phyloP scores from a whole-genome alignment of 2,113 vertebrate species.

The Mesoclemmys tuberculata region DNA sequence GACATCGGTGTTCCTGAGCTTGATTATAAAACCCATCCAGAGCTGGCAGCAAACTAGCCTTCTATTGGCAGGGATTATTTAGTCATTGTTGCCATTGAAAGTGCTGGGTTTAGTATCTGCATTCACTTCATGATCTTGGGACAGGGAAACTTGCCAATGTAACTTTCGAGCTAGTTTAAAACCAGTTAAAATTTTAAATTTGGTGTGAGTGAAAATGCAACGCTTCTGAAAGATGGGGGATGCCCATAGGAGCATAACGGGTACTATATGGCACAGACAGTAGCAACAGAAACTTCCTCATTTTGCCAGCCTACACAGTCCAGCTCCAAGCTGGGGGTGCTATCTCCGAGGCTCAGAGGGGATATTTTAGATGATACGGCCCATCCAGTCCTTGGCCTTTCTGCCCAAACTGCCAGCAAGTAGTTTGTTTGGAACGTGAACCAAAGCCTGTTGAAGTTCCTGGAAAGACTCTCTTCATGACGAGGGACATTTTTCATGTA shows the following conservation, averaged over 20 bases:
- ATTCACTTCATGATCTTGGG: constrained; percentile 26
- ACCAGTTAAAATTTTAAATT: neutral
- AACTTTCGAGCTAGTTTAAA: constrained; percentile 9
- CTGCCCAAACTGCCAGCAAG: neutral
- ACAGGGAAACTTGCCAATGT: neutral
- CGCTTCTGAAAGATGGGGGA: neutral
- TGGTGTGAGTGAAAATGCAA: neutral
- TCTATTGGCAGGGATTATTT: constrained; percentile 67
- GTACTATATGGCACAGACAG: neutral
- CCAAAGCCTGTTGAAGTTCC: neutral
- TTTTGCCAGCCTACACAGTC: neutral
- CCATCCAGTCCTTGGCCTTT: neutral
- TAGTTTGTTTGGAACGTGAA: neutral
- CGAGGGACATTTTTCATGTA: neutral
- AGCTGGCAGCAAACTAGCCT: constrained; percentile 53
- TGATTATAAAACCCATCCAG: constrained; percentile 69
- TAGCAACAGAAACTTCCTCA: neutral
- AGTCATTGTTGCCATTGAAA: constrained; percentile 25
- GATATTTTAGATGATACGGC: neutral
- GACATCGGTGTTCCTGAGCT: constrained; percentile 74
- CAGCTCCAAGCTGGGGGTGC: neutral
- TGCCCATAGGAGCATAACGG: neutral
- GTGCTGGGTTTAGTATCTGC: constrained; percentile 19
- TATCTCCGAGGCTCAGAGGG: neutral
- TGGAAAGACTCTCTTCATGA: neutral